Percentiles rank a stretch among this genome's conserved stretches.
Conservation (phyloP, 2,113 vertebrate species). For the Charadrius vociferus region DNA sequence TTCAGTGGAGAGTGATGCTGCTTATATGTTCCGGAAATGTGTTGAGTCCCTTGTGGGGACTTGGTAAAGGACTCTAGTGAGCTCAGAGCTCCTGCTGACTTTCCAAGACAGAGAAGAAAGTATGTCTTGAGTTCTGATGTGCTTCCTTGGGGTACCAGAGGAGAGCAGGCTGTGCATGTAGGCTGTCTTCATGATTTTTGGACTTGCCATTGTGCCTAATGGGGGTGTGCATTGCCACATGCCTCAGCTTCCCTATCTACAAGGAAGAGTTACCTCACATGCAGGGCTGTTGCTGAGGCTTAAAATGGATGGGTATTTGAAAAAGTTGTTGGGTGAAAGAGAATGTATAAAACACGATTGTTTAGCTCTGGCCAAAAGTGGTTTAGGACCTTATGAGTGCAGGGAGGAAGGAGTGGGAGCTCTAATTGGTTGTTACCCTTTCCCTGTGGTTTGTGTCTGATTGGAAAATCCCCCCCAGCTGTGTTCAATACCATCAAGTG, state of each 20-base stretch:
- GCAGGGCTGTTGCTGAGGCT: background rate
- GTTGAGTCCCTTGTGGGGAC: background rate
- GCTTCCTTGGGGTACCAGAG: background rate
- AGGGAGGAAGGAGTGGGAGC: background rate
- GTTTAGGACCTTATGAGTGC: background rate
- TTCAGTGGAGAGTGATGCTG: background rate
- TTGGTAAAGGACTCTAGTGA: background rate
- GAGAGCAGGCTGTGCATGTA: background rate
- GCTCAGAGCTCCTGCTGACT: background rate
- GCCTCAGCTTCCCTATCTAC: background rate
- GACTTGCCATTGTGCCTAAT: background rate
- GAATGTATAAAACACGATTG: background rate
- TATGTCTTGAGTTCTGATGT: background rate
- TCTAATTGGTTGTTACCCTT: background rate
- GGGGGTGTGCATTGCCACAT: background rate
- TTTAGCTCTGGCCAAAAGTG: background rate
- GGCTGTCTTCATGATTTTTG: background rate
- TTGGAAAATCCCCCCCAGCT: background rate
- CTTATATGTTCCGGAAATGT: rapidly evolving
- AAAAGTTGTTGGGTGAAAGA: background rate
- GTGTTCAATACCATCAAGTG: background rate
- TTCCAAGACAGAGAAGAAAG: background rate
- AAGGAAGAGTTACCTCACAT: background rate
- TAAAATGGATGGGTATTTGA: background rate
- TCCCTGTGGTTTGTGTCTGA: background rate